Evolutionary conservation across 2,888 invertebrate species (phyloP), one percentile per base, ranked within the genome.

Genomic region (Coecobrya sp.): DNA sequence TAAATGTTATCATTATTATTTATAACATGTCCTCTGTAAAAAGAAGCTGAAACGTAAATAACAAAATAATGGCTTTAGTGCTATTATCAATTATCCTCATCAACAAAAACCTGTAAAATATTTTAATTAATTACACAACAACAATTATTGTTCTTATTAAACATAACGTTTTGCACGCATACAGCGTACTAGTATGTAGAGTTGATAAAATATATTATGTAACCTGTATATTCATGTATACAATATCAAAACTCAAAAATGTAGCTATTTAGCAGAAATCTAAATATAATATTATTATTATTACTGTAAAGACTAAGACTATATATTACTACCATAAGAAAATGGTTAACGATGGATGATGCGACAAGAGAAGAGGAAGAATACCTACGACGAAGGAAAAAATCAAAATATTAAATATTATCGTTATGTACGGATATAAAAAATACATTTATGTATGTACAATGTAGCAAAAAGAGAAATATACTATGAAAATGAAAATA

Each of bases 401-500:
- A 52, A 52, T 79, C 42, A 52, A 4, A 49, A 49, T 76, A 25
- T 49, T 30, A n/a, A n/a, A n/a, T n/a, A 49, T 68, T 27, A 68
- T 25, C 25, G 65, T 65, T 73, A 36, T 36, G 7, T 36, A 73
- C 70, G 19, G 19, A 36, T 73, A 36, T 27, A 70, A 42, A 13
- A 19, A 42, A 73, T 42, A 73, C 70, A 73, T 36, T 73, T 73
- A 65, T 73, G 42, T 49, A 49, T 76, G 76, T 76, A 76, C 76
- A 76, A 76, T 76, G 76, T 76, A 76, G 76, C 19, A 10, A 25
- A 49, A 76, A 76, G 49, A 73, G 45, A 45, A 73, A 76, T 22
- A 27, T 68, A 42, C 42, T 49, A 76, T 49, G 11, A 25, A 49
- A 45, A 76, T 76, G 76, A 49, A 73, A 76, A 49, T 76, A 76